Evolutionary conservation across 2,797 vertebrate genomes (phyloP).

Genomic region (Borostomias antarcticus): DNA sequence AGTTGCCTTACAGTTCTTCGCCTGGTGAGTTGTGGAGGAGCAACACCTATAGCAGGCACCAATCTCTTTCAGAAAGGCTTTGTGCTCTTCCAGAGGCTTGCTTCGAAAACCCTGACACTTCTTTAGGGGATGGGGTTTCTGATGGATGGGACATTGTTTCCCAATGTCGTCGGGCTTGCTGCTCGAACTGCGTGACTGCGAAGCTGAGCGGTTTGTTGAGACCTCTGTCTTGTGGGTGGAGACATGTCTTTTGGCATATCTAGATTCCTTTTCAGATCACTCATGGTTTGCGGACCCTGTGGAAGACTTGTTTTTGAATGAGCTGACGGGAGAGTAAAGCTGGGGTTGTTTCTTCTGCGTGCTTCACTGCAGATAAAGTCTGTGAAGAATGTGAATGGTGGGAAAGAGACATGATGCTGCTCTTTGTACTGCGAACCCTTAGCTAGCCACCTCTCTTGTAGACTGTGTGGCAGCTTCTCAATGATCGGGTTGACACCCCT

Average conservation of each 20-base stretch:
- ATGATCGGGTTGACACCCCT: constrained; percentile 17
- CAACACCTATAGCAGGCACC: neutral
- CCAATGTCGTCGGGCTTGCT: neutral
- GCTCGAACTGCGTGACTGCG: constrained; percentile 14
- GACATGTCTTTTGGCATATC: no score
- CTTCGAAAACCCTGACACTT: no score
- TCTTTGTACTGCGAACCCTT: constrained; percentile 15
- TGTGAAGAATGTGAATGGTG: constrained; percentile 18
- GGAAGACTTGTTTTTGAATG: neutral
- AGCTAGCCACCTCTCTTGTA: no score
- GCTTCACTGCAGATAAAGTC: constrained; percentile 6
- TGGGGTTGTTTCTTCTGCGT: no score
- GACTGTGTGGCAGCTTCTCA: constrained; percentile 11
- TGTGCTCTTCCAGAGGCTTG: no score
- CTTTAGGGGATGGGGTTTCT: no score
- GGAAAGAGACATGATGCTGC: constrained; percentile 9
- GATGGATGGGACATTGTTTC: neutral
- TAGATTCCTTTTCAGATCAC: no score
- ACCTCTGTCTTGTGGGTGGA: no score
- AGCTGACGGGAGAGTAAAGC: constrained; percentile 3
- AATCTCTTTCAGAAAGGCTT: neutral
- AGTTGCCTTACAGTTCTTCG: neutral
- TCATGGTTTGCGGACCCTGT: neutral
- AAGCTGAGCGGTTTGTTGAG: neutral
- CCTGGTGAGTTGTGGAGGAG: neutral